Conservation (phyloP, 2,888 invertebrate genomes). For the Pseudoips prasinana region DNA sequence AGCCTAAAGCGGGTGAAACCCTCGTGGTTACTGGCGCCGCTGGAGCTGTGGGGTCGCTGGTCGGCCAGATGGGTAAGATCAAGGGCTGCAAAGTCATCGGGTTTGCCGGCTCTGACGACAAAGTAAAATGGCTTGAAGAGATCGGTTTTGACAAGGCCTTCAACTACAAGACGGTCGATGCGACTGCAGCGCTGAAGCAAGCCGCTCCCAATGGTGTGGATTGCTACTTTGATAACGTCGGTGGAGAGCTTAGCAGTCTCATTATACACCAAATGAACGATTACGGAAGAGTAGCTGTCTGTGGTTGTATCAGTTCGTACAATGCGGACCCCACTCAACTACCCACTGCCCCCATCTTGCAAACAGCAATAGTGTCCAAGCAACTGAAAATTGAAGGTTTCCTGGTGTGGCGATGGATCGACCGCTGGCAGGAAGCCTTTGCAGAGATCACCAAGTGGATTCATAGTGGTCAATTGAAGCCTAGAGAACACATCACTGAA, state of each 20-base stretch:
- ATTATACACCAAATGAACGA: conserved; percentile 83
- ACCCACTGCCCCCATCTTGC: conserved; percentile 68
- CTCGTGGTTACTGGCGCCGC: conserved; percentile 88
- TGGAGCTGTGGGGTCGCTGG: conserved; percentile 88
- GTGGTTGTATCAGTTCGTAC: conserved; percentile 60
- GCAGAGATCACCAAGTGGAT: conserved; percentile 82
- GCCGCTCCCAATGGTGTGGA: conserved; percentile 84
- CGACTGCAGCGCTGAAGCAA: conserved; percentile 73
- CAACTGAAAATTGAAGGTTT: conserved; percentile 86
- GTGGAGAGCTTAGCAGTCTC: conserved; percentile 82
- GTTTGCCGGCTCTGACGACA: conserved; percentile 80
- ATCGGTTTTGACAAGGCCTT: conserved; percentile 86
- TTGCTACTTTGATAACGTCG: conserved; percentile 89
- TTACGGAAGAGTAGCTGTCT: conserved; percentile 81
- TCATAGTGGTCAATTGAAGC: conserved; percentile 84
- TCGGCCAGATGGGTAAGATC: conserved; percentile 89
- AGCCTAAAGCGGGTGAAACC: conserved; percentile 86
- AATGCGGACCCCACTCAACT: conserved; percentile 43
- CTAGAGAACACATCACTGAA: conserved; percentile 84
- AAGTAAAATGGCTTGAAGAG: conserved; percentile 73
- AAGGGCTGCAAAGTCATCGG: conserved; percentile 85
- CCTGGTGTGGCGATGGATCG: conserved; percentile 68
- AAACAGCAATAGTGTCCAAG: conserved; percentile 77
- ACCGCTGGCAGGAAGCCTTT: conserved; percentile 82
- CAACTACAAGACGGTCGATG: conserved; percentile 84